These are phyloP conservation scores for Halichondria panicea DNA, from an alignment of 37 sponge, comb jelly and placozoan genomes.

Conservation along the genomic window DNA sequence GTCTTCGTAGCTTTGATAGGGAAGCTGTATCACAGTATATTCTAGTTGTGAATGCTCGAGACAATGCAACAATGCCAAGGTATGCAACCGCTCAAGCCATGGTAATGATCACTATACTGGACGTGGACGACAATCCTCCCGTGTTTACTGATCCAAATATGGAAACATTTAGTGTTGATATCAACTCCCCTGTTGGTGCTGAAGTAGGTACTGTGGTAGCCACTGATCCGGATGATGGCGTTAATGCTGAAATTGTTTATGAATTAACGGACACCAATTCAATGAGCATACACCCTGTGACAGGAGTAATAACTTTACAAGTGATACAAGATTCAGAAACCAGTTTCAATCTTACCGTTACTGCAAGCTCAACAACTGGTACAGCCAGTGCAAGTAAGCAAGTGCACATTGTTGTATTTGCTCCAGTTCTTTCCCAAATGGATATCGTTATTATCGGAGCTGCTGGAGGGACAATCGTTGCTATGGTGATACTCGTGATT, in stretches of 20 bases:
- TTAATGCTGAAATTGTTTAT: background rate
- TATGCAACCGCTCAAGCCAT: background rate
- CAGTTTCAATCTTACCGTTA: no score
- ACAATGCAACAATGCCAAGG: background rate
- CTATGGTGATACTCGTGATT: background rate
- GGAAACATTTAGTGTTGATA: background rate
- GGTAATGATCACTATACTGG: constrained; percentile 10
- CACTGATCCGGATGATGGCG: background rate
- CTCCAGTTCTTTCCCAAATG: background rate
- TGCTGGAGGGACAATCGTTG: background rate
- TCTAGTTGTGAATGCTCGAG: constrained; percentile 4
- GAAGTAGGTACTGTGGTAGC: background rate
- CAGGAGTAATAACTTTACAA: background rate
- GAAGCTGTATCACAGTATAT: background rate
- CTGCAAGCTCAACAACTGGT: no score
- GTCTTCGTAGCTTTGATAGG: constrained; percentile 28
- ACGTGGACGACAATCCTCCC: constrained; percentile 40
- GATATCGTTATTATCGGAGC: background rate
- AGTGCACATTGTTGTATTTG: no score
- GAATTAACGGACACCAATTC: background rate
- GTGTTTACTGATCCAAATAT: constrained; percentile 8
- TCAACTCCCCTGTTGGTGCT: background rate
- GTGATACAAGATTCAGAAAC: background rate
- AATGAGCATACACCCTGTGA: background rate
- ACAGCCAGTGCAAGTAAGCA: no score